Percentiles rank a stretch among this genome's conserved stretches.
Conservation (phyloP, 2,888 invertebrate species). For the Mythimna ferrago region DNA sequence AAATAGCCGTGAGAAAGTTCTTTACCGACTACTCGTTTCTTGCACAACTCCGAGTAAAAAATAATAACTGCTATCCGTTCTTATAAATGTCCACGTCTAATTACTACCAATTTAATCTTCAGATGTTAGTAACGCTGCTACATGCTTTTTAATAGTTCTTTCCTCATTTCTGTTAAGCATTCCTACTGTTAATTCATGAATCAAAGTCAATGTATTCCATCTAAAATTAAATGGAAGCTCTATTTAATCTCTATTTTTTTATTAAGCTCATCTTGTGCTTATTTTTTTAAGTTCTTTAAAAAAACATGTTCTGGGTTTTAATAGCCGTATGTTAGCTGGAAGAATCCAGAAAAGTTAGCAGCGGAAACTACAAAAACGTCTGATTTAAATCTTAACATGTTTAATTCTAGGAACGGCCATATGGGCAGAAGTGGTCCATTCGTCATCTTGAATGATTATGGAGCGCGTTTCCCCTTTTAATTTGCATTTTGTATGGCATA, state of each 20-base stretch:
- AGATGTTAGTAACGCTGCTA: constrained; percentile 42
- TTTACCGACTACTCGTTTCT: constrained; percentile 41
- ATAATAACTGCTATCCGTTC: constrained; percentile 68
- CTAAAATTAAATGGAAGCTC: background rate
- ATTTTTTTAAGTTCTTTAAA: background rate
- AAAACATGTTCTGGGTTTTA: background rate
- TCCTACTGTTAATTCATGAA: no score
- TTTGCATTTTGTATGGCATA: constrained; percentile 71
- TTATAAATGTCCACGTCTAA: constrained; percentile 64
- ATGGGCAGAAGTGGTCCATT: constrained; percentile 65
- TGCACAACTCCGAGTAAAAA: constrained; percentile 53
- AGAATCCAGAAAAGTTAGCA: constrained; percentile 21
- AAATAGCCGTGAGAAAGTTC: constrained; percentile 59
- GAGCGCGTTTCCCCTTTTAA: constrained; percentile 69
- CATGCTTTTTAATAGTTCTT: constrained; percentile 42
- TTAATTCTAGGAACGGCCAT: constrained; percentile 48
- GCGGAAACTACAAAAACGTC: constrained; percentile 32
- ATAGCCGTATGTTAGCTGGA: constrained; percentile 13
- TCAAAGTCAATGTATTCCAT: background rate
- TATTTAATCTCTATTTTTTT: background rate
- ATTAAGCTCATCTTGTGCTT: background rate
- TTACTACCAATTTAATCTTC: constrained; percentile 61
- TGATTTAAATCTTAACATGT: constrained; percentile 53
- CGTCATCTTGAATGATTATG: constrained; percentile 77
- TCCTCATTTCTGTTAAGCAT: background rate